Percentiles rank a stretch among this genome's conserved stretches.
These are phyloP conservation scores for Drosophila quadrilineata DNA, from an alignment of 1,140 invertebrate species.

Conservation along the genomic window DNA sequence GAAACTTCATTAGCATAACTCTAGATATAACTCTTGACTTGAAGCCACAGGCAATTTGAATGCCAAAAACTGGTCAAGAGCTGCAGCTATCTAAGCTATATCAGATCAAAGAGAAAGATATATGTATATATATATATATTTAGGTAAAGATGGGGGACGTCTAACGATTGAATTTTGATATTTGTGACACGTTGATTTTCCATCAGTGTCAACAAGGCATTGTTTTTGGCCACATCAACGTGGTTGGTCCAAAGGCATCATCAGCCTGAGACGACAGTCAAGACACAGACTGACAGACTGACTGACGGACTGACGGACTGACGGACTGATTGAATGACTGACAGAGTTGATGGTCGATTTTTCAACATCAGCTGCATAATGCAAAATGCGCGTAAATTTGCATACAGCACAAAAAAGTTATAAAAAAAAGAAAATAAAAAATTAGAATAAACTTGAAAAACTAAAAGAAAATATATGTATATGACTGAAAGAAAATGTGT, in stretches of 20 bases:
- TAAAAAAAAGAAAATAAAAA: conserved; percentile 19
- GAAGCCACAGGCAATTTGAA: conserved; percentile 22
- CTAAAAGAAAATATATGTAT: no score
- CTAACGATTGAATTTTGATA: conserved; percentile 77
- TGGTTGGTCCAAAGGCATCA: conserved; percentile 67
- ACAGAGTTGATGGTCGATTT: conserved; percentile 52
- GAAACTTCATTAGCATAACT: conserved; percentile 42
- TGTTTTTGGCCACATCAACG: conserved; percentile 68
- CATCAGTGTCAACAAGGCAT: conserved; percentile 79
- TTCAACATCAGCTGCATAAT: conserved; percentile 59
- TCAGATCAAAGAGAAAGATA: conserved; percentile 9
- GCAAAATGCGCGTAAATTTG: conserved; percentile 65
- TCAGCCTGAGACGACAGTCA: conserved; percentile 9
- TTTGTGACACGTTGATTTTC: conserved; percentile 78
- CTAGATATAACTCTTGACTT: conserved; percentile 40
- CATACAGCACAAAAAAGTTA: conserved; percentile 75
- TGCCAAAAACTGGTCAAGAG: conserved; percentile 22
- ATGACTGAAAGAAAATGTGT: neutral
- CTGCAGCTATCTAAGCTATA: neutral
- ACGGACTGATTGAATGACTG: conserved; percentile 10
- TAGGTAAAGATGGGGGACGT: conserved; percentile 36
- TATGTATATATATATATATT: neutral
- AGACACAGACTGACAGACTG: conserved; percentile 45
- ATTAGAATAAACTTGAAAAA: no score
- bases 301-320: conserved; percentile 23